phyloP scores from a whole-genome alignment of 1,140 invertebrate genomes.

The Bradynema listronoti region DNA sequence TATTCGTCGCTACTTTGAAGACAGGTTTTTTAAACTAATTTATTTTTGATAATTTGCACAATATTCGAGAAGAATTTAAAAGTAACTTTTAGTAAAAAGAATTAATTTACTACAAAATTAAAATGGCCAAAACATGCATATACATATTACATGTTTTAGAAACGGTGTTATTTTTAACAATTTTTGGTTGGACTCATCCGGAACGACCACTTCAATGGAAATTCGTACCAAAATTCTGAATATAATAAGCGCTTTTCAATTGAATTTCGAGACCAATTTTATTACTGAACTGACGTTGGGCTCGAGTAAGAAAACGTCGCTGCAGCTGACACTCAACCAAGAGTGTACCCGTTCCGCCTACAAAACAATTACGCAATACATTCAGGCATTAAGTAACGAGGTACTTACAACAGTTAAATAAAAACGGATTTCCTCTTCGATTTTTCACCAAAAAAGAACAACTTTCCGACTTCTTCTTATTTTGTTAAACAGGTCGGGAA shows the following conservation, averaged over 20 bases:
- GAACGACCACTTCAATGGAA: slow-evolving; percentile 9
- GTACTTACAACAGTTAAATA: too few species aligned
- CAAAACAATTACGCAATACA: slow-evolving; percentile 14
- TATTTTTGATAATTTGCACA: too few species aligned
- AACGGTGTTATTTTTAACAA: slow-evolving; percentile 24
- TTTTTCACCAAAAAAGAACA: too few species aligned
- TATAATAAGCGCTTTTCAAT: slow-evolving; percentile 25
- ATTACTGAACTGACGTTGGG: slow-evolving; percentile 22
- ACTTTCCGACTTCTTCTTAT: too few species aligned
- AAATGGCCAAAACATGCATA: background rate
- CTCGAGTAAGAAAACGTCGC: slow-evolving; percentile 20
- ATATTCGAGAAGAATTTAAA: too few species aligned
- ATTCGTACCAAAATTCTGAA: slow-evolving; percentile 26
- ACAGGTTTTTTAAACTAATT: slow-evolving; percentile 25
- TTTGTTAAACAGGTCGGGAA: slow-evolving; percentile 18
- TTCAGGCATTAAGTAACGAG: slow-evolving; percentile 8
- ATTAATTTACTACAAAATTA: background rate
- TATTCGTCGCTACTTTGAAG: slow-evolving; percentile 33
- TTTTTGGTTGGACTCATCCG: slow-evolving; percentile 13
- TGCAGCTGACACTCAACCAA: slow-evolving; percentile 23
- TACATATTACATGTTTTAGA: slow-evolving; percentile 22
- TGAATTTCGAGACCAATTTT: slow-evolving; percentile 10
- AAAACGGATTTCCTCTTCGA: too few species aligned
- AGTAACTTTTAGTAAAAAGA: background rate
- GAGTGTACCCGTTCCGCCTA: slow-evolving; percentile 36